phyloP scores from a whole-genome alignment of 2,888 invertebrate genomes.

The Toxonevra muliebris region DNA sequence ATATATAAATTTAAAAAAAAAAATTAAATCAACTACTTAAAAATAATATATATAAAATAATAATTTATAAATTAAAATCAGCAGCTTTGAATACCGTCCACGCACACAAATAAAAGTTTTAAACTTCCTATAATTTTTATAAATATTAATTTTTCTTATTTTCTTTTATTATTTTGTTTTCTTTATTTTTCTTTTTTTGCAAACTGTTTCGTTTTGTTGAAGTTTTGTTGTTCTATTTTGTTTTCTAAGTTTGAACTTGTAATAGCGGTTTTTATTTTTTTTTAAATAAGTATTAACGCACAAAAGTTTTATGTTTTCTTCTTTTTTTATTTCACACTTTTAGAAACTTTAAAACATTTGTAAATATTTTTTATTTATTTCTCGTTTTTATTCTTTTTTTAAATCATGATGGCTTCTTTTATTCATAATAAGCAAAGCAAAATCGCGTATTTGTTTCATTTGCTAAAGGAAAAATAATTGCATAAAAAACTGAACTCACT shows the following conservation, averaged over 20 bases:
- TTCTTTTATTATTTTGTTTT: neutral
- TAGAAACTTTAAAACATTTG: too few relatives aligned
- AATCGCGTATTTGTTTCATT: neutral
- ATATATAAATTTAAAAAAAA: conserved; percentile 17
- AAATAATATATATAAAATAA: conserved; percentile 34
- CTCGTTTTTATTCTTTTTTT: neutral
- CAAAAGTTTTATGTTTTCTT: neutral
- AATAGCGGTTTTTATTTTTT: too few relatives aligned
- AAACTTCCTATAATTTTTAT: too few relatives aligned
- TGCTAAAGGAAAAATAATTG: too few relatives aligned
- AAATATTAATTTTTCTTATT: too few relatives aligned
- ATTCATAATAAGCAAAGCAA: neutral
- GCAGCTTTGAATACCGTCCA: conserved; percentile 64
- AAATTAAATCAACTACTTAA: conserved; percentile 31
- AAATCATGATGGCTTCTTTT: neutral
- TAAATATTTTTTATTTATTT: neutral
- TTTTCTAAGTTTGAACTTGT: too few relatives aligned
- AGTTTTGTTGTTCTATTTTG: too few relatives aligned
- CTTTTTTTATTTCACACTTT: neutral
- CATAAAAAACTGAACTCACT: too few relatives aligned
- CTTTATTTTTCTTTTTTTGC: neutral
- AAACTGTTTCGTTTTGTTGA: neutral
- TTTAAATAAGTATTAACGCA: neutral
- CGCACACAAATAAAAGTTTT: conserved; percentile 45
- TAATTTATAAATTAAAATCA: conserved; percentile 39